Conservation (phyloP, 2,113 vertebrate genomes). For the Phoxinus phoxinus region DNA sequence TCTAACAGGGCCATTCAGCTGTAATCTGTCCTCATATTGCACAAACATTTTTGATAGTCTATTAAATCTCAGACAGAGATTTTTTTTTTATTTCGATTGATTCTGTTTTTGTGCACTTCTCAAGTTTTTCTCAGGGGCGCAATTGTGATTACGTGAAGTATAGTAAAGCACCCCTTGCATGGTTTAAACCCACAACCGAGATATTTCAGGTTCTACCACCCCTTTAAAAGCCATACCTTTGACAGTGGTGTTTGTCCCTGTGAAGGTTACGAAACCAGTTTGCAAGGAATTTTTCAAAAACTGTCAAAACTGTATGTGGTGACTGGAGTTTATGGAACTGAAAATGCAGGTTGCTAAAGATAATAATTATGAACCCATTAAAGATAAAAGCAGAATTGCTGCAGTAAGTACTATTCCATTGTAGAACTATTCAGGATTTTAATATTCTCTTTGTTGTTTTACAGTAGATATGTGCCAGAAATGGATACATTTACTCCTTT, state of each 20-base stretch:
- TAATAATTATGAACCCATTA: not conserved
- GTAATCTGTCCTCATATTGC: not conserved
- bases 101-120: not conserved
- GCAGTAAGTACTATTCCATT: not conserved
- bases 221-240: not conserved
- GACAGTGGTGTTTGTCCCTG: too few species aligned
- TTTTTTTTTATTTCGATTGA: too few species aligned
- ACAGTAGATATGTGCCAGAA: not conserved
- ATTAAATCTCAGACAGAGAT: too few species aligned
- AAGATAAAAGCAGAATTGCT: not conserved
- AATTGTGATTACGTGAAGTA: not conserved
- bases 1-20: not conserved
- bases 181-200: not conserved
- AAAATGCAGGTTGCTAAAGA: not conserved
- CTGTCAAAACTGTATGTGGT: not conserved
- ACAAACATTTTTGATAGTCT: not conserved
- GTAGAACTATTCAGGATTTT: not conserved
- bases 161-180: not conserved
- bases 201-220: conserved; percentile 1
- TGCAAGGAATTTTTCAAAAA: not conserved
- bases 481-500: not conserved
- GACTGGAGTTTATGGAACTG: not conserved
- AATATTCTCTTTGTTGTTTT: not conserved
- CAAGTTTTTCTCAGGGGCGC: not conserved
- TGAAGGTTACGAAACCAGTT: not conserved